These are phyloP conservation scores for Avahi laniger DNA, from an alignment of 2,797 vertebrate genomes.

Conservation along the genomic window DNA sequence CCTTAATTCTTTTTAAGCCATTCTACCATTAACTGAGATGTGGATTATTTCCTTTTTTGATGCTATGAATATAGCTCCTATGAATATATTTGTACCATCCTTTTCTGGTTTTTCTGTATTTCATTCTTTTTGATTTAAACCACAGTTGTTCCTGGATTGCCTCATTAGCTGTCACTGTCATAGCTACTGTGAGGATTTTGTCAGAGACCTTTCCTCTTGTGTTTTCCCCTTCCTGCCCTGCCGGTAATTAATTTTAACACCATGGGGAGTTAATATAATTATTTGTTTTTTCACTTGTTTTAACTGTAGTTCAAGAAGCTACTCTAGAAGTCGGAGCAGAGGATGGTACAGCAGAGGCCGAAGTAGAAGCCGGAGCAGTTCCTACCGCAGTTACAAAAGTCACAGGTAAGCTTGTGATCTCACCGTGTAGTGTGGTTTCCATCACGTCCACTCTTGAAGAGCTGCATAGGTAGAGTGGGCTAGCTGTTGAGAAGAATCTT, in stretches of 20 bases:
- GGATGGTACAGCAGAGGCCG: constrained; percentile 89
- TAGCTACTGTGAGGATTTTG: neutral
- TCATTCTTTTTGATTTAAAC: neutral
- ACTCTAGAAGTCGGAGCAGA: constrained; percentile 92
- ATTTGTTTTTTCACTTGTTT: neutral
- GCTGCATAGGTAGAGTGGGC: neutral
- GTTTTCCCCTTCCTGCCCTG: neutral
- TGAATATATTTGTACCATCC: neutral
- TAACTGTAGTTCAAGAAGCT: constrained; percentile 88
- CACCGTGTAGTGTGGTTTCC: rapidly evolving
- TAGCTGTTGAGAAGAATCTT: neutral
- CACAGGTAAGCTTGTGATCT: constrained; percentile 78
- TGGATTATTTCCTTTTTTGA: neutral
- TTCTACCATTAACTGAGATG: neutral
- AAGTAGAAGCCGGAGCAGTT: constrained; percentile 91
- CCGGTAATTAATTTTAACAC: neutral
- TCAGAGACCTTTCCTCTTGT: neutral
- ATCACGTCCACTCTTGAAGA: neutral
- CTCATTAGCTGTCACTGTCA: neutral
- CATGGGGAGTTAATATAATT: neutral
- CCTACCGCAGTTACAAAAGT: constrained; percentile 92
- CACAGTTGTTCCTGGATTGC: neutral
- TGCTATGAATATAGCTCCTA: neutral
- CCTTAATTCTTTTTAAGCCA: neutral
- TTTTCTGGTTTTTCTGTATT: neutral